A percentile compares a stretch with the other conserved stretches of the same genome.
Conservation (phyloP, 64 coral and sea anemone species). For the Actinia equina region DNA sequence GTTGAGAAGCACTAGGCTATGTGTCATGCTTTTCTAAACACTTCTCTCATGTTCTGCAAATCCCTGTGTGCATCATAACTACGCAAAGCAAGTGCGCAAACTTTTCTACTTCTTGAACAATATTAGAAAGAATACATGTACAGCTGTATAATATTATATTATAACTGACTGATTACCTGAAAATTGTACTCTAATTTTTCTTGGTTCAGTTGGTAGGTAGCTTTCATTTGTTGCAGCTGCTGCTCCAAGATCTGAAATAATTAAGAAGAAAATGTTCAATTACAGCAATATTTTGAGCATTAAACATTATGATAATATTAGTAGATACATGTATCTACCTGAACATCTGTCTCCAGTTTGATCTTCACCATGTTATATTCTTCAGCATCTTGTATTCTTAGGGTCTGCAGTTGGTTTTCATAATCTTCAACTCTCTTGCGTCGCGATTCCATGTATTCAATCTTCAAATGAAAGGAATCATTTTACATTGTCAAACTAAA, state of each 20-base stretch:
- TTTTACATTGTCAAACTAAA: too few species aligned
- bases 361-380: constrained; percentile 99
- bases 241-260: constrained; percentile 85
- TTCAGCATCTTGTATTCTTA: constrained; percentile 95
- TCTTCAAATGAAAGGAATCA: constrained; percentile 26
- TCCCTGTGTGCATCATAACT: too few species aligned
- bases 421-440: constrained; percentile 97
- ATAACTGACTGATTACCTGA: constrained; percentile 65
- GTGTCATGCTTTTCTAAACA: too few species aligned
- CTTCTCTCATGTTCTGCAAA: too few species aligned
- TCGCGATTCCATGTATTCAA: constrained; percentile 86
- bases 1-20: too few species aligned
- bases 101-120: too few species aligned
- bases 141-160: too few species aligned
- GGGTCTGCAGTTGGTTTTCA: constrained; percentile 86
- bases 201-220: constrained; percentile 97
- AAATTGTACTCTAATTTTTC: constrained; percentile 99
- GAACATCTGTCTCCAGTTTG: constrained; percentile 98
- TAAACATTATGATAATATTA: too few species aligned
- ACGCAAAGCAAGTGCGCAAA: too few species aligned
- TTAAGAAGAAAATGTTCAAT: neutral
- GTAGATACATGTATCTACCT: too few species aligned
- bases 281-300: too few species aligned
- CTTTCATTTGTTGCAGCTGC: constrained; percentile 98
- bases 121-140: too few species aligned